A percentile compares a stretch with the other conserved stretches of the same genome.
Evolutionary conservation across 2,888 invertebrate genomes (phyloP).

Genomic region (Parasteatoda lunata): DNA sequence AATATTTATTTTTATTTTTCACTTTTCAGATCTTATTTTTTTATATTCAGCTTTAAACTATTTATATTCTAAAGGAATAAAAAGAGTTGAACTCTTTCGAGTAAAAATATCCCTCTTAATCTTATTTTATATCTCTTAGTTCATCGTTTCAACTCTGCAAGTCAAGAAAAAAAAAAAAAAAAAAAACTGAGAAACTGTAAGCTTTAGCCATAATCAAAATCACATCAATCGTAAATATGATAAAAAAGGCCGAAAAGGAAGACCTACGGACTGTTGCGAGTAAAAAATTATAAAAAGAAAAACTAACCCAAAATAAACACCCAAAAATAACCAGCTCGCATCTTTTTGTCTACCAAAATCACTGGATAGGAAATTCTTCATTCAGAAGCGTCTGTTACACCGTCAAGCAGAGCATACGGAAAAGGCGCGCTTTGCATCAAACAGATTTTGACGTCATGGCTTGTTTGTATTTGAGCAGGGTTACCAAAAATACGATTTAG

Average conservation of each 20-base stretch:
- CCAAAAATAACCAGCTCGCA: slow-evolving; percentile 33
- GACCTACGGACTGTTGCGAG: background rate
- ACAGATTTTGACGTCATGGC: slow-evolving; percentile 34
- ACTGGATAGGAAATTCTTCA: slow-evolving; percentile 34
- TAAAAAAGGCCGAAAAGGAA: background rate
- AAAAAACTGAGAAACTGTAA: background rate
- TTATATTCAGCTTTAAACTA: too few species aligned
- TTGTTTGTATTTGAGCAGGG: slow-evolving; percentile 39
- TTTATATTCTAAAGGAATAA: too few species aligned
- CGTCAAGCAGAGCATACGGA: slow-evolving; percentile 23
- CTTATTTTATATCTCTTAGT: too few species aligned
- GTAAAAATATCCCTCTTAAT: too few species aligned
- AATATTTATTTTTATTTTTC: too few species aligned
- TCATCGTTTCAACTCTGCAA: background rate
- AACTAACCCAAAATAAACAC: slow-evolving; percentile 28
- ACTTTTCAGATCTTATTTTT: too few species aligned
- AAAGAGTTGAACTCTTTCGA: too few species aligned
- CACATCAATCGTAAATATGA: background rate
- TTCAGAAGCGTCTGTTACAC: slow-evolving; percentile 38
- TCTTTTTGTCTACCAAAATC: slow-evolving; percentile 37
- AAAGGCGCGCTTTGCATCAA: slow-evolving; percentile 11
- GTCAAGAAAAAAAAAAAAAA: background rate
- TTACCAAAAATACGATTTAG: slow-evolving; percentile 11
- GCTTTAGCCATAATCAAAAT: background rate
- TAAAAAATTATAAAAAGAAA: background rate